Evolutionary conservation across 2,113 vertebrate species (phyloP).

Genomic region (Athene noctua): DNA sequence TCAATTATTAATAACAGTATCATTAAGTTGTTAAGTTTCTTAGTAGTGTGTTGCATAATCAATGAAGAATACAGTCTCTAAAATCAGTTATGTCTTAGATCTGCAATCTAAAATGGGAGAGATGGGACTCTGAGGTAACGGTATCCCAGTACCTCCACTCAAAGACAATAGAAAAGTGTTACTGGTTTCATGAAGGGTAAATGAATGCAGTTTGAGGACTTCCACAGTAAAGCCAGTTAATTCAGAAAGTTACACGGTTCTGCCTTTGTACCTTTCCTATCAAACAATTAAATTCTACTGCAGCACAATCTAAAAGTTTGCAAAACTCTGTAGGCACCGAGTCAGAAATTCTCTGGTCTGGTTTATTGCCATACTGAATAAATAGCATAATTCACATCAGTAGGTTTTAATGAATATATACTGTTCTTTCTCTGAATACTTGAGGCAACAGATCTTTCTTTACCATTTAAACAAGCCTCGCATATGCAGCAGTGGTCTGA

Average conservation of each 20-base stretch:
- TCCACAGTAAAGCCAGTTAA: background rate
- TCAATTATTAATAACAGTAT: background rate
- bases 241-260: background rate
- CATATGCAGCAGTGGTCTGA: background rate
- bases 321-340: background rate
- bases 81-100: background rate
- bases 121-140: background rate
- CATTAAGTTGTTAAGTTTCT: background rate
- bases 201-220: background rate
- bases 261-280: background rate
- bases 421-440: background rate
- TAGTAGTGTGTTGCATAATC: background rate
- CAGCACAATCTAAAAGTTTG: background rate
- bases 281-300: background rate
- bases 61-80: background rate
- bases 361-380: background rate
- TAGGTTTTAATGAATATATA: background rate
- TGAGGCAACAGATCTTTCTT: background rate
- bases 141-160: background rate
- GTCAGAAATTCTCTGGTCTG: background rate
- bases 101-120: background rate
- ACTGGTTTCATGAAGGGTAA: background rate
- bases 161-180: background rate
- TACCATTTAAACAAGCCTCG: background rate
- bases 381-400: background rate